These are phyloP conservation scores for Polietes domitor DNA, from an alignment of 2,888 invertebrate species.

Conservation along the genomic window DNA sequence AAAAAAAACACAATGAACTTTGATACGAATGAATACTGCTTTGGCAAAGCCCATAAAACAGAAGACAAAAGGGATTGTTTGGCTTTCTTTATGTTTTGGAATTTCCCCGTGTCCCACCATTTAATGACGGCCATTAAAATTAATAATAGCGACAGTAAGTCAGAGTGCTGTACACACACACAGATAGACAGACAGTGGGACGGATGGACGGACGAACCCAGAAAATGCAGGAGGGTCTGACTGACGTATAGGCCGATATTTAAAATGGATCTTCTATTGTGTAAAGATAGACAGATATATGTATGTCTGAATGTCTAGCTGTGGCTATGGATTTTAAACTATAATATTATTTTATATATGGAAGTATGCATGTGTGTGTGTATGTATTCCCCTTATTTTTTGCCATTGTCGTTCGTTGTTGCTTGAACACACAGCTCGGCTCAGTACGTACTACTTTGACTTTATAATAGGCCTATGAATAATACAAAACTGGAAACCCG, in stretches of 20 bases:
- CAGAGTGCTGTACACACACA: neutral
- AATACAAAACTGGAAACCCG: slow-evolving; percentile 50
- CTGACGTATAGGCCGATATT: neutral
- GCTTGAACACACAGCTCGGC: neutral
- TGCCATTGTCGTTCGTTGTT: neutral
- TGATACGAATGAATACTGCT: slow-evolving; percentile 12
- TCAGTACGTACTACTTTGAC: slow-evolving; percentile 21
- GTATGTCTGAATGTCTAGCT: neutral
- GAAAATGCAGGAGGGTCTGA: too few species aligned
- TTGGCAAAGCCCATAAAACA: slow-evolving; percentile 22
- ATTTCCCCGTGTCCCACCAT: slow-evolving; percentile 1
- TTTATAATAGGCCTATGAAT: slow-evolving; percentile 36
- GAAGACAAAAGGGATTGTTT: neutral
- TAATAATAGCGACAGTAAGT: slow-evolving; percentile 20
- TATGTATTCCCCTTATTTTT: neutral
- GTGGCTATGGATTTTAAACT: neutral
- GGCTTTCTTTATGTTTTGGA: neutral
- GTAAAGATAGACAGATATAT: neutral
- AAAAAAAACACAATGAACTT: slow-evolving; percentile 18
- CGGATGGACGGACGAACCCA: too few species aligned
- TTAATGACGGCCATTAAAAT: slow-evolving; percentile 35
- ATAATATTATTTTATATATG: slow-evolving; percentile 11
- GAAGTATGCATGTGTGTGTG: neutral
- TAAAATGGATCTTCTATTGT: slow-evolving; percentile 11
- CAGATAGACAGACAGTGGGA: neutral